These are phyloP conservation scores for Xiphophorus couchianus DNA, from an alignment of 2,113 vertebrate species.

Conservation along the genomic window DNA sequence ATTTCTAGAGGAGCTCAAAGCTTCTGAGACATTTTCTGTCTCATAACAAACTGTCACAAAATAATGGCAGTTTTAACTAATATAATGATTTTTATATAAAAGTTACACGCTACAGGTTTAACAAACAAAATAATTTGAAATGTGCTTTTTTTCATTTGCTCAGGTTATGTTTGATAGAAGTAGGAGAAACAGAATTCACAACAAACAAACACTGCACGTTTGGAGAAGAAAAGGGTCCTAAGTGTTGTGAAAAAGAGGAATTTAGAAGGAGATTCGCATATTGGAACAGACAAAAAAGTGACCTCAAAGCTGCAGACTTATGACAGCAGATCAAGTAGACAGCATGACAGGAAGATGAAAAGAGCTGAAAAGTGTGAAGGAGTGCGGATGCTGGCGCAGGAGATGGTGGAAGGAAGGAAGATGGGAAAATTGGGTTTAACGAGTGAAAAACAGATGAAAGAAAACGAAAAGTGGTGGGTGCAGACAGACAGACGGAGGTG, in stretches of 20 bases:
- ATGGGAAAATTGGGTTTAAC: slow-evolving; percentile 33
- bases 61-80: too few relatives aligned
- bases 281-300: slow-evolving; percentile 31
- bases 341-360: slow-evolving; percentile 49
- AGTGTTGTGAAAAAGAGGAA: neutral
- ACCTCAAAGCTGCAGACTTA: slow-evolving; percentile 30
- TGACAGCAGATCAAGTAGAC: slow-evolving; percentile 18
- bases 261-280: slow-evolving; percentile 5
- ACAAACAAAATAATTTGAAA: too few relatives aligned
- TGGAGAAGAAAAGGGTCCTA: neutral
- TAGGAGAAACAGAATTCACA: too few relatives aligned
- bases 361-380: slow-evolving; percentile 25
- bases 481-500: neutral
- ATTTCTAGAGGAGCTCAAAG: too few relatives aligned
- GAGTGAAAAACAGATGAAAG: neutral
- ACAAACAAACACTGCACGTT: too few relatives aligned
- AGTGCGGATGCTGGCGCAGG: slow-evolving; percentile 5
- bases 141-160: too few relatives aligned
- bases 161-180: too few relatives aligned
- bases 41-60: too few relatives aligned
- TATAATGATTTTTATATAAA: too few relatives aligned
- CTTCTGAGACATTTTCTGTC: too few relatives aligned
- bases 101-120: too few relatives aligned
- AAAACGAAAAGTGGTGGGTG: slow-evolving; percentile 5
- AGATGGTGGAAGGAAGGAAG: slow-evolving; percentile 32